Evolutionary conservation across 2,888 invertebrate genomes (phyloP), one percentile per base, ranked within the genome.

Genomic region (Ctena decussata): DNA sequence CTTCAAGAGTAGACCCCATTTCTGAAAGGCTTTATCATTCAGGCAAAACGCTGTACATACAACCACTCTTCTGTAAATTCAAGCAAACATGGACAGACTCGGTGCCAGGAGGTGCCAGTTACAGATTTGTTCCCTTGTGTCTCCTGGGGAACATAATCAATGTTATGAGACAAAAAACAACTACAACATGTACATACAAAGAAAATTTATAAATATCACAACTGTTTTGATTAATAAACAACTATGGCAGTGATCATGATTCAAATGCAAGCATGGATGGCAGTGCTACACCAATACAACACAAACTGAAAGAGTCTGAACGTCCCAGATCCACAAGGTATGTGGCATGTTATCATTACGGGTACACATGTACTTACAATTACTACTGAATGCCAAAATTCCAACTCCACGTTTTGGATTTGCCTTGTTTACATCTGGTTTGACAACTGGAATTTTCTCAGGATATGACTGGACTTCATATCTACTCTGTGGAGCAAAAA

Each of bases 131-230:
- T n/a, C n/a, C n/a, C n/a, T n/a, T n/a, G n/a, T n/a, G n/a, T n/a
- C n/a, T n/a, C n/a, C n/a, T n/a, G n/a, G n/a, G n/a, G n/a, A n/a
- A n/a, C n/a, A n/a, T n/a, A n/a, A n/a, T n/a, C n/a, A n/a, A n/a
- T n/a, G n/a, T n/a, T n/a, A n/a, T n/a, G n/a, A n/a, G n/a, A n/a
- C n/a, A n/a, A n/a, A n/a, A n/a, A n/a, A n/a, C n/a, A n/a, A n/a
- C 90, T 24, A 95, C 95, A n/a, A 94, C 94, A 0, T 96, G 94
- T 6, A 95, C 95, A 96, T 96, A 96, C 94, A 96, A 95, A 92
- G 95, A 96, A 21, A 96, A 87, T 83, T 95, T 95, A 89, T 94
- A n/a, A n/a, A n/a, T n/a, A n/a, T 95, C 76, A 89, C 93, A 18
- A 95, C 95, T 32, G 96, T 96, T 84, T 95, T 95, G 75, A 96